Percentiles rank a stretch among this genome's conserved stretches.
Conservation (phyloP, 53 echinoderm and acorn worm genomes). For the Echinometra lucunter region DNA sequence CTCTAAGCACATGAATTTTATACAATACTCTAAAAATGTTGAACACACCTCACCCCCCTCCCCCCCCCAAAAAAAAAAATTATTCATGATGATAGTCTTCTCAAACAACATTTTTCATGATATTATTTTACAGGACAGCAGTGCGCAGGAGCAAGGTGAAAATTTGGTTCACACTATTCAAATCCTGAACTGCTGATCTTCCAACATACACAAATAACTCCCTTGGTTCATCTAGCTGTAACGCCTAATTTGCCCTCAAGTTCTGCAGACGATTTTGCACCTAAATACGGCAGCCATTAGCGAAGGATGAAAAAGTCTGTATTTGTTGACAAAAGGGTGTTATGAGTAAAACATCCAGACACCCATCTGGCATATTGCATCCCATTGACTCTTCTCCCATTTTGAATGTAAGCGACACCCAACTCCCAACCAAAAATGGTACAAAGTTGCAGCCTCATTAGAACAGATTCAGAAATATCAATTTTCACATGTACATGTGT, state of each 20-base stretch:
- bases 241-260: slow-evolving; percentile 20
- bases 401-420: neutral
- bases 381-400: neutral
- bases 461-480: neutral
- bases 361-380: neutral
- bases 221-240: neutral
- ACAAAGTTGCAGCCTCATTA: neutral
- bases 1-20: neutral
- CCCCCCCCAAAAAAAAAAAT: neutral
- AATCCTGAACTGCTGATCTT: neutral
- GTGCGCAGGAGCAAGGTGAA: neutral
- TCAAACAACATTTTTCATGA: neutral
- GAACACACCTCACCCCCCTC: neutral
- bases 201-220: neutral
- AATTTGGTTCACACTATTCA: neutral
- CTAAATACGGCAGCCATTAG: slow-evolving; percentile 42
- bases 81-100: neutral
- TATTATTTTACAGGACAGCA: neutral
- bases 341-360: slow-evolving; percentile 39
- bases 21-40: neutral
- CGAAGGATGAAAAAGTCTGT: slow-evolving; percentile 34
- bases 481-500: neutral
- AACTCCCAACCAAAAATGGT: neutral
- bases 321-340: slow-evolving; percentile 40
- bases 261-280: slow-evolving; percentile 27